Evolutionary conservation across 2,888 invertebrate species (phyloP), one percentile per base, ranked within the genome.

Genomic region (Plagiodera versicolora): DNA sequence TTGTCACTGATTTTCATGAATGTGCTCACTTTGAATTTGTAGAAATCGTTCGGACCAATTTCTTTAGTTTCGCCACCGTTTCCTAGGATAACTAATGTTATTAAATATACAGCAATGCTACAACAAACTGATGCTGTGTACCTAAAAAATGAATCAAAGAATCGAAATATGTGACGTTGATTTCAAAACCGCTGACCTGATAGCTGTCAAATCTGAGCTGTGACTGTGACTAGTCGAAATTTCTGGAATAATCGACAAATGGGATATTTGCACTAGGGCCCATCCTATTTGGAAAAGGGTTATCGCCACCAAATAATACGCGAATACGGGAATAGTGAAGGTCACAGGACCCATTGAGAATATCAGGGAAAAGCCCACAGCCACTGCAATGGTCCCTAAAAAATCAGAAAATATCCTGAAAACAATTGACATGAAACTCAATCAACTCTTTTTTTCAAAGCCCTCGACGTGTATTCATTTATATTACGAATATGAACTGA

Each of bases 251-350:
- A 97, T 88, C 0, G 96, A 89, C 57, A 97, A 84, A 81, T 97
- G 97, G 0, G 95, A 91, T 71, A 97, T 95, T 83, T 97, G 96
- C 1, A 92, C 92, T 6, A 92, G 84, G 0, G 97, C 95, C 96
- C 96, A 97, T 10, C 96, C 96, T 68, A 92, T 89, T 82, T 97
- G 96, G 80, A 95, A 94, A 68, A 94, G 81, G 9, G 85, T 79
- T 67, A 93, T 90, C 60, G 85, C 81, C 30, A 81, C 71, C 0
- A 83, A 81, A 69, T 86, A 86, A 76, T 86, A 86, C 1, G 84
- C 69, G 0, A 86, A 81, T 77, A 83, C 81, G 83, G 83, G 83
- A 1, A 74, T 75, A 10, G 76, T 76, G 35, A 72, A 64, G 56
- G 71, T 70, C 51, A 76, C 85, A 73, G 88, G 85, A 74, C 90